Percentiles rank a stretch among this genome's conserved stretches.
Conservation (phyloP, 2,888 invertebrate species). For the Apamea anceps region DNA sequence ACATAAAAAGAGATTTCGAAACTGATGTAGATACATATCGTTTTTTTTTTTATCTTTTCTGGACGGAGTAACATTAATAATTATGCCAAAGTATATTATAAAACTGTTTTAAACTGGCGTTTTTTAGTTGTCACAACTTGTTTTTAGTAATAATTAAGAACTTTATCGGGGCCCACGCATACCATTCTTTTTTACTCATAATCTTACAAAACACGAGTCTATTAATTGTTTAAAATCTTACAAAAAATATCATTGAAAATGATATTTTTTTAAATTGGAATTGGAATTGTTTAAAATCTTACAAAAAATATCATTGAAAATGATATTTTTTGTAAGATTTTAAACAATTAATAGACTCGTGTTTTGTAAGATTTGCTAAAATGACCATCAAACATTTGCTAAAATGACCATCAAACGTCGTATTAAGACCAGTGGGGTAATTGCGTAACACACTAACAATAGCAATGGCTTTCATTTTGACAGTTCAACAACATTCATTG, state of each 20-base stretch:
- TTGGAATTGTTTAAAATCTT: slow-evolving; percentile 20
- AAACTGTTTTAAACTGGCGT: neutral
- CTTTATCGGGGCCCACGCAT: neutral
- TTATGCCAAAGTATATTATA: neutral
- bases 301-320: slow-evolving; percentile 39
- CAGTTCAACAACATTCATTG: neutral
- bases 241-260: slow-evolving; percentile 39
- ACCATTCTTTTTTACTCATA: neutral
- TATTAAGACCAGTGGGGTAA: neutral
- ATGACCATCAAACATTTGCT: too few species aligned
- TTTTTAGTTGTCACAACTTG: neutral
- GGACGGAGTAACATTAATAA: slow-evolving; percentile 30
- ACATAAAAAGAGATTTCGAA: neutral
- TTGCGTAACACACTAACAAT: neutral
- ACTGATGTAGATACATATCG: neutral
- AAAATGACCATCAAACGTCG: neutral
- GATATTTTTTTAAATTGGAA: too few species aligned
- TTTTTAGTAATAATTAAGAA: slow-evolving; percentile 11
- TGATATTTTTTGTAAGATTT: too few species aligned
- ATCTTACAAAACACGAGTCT: neutral
- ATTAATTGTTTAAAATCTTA: slow-evolving; percentile 17
- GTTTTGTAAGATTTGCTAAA: neutral
- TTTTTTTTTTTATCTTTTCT: neutral
- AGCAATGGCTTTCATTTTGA: neutral
- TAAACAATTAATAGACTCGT: neutral